Evolutionary conservation across 2,113 vertebrate genomes (phyloP).

Genomic region (Dissostichus mawsoni): DNA sequence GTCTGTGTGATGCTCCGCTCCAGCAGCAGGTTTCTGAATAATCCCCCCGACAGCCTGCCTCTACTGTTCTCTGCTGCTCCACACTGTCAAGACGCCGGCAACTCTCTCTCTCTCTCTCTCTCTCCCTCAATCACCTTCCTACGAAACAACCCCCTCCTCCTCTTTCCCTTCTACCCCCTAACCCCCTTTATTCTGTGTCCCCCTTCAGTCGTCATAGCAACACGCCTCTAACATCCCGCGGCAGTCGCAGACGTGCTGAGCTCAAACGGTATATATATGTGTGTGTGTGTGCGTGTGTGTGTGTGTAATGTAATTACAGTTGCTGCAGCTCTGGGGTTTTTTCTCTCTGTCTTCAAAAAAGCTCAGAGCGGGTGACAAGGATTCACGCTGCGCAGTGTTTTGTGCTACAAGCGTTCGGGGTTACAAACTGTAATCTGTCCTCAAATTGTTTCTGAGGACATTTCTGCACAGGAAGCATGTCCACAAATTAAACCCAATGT

Average conservation of each 20-base stretch:
- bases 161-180: conserved; percentile 36
- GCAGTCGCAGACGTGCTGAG: conserved; percentile 85
- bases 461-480: not conserved
- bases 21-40: conserved; percentile 56
- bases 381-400: conserved; percentile 64
- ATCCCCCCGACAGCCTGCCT: conserved; percentile 55
- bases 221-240: conserved; percentile 91
- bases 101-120: conserved; percentile 43
- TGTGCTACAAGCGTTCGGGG: conserved; percentile 9
- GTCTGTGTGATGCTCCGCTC: conserved; percentile 44
- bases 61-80: conserved; percentile 39
- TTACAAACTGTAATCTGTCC: conserved; percentile 40
- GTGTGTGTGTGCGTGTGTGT: conserved; percentile 14
- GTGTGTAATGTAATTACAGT: conserved; percentile 75
- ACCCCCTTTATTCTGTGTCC: conserved; percentile 78
- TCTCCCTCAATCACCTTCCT: conserved; percentile 52
- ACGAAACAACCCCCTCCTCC: conserved; percentile 48
- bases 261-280: conserved; percentile 59
- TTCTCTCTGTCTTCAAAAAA: conserved; percentile 46
- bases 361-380: conserved; percentile 38
- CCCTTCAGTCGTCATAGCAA: conserved; percentile 94
- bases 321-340: conserved; percentile 62
- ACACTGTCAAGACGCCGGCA: conserved; percentile 77
- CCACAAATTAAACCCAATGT: not conserved
- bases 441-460: conserved; percentile 31